Base-by-base conservation (phyloP, 2,888 invertebrate genomes). In the Thyatira batis region DNA sequence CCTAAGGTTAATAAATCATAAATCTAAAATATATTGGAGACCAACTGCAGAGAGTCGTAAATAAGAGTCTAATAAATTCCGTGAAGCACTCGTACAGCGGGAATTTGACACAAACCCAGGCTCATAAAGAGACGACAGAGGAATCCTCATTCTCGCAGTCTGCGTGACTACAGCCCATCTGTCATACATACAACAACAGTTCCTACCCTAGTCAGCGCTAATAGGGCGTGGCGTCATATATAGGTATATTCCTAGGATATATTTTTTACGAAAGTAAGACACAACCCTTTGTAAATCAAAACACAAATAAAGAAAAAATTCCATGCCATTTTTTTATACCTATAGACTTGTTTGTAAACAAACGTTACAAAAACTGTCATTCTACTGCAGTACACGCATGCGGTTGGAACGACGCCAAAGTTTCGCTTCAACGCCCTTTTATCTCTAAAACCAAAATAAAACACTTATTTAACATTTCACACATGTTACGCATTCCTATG, bases 361-460 rank as follows among this genome's bases (percentile, higher is more conserved):
- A 70, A 67, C 8, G 73, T 63, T 49, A 63, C 66, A 67, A 60
- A 60, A 72, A 71, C 69, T 76, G 76, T 80, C 76, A 73, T 77
- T 73, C 73, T 70, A 72, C 71, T 77, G 73, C 72, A 78, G 73
- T 71, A 76, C 73, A 77, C 64, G 76, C 70, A 79, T 84, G 79
- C 78, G 76, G 68, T 82, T 89, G 89, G 89, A 79, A 63, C 66
- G 57, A 57, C 63, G 89, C 89, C 90, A 89, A 75, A 71, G 73
- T 73, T 80, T 73, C 74, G 76, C 74, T 75, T 73, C 72, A 77
- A 76, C 79, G 78, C 79, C 76, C 82, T 87, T 85, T 88, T 83
- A 86, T 87, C 79, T 83, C 70, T 67, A 67, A 65, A 61, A 67
- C 67, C 65, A 80, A 84, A 85, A 84, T 83, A 84, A 84, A 82